phyloP scores from a whole-genome alignment of 1,140 invertebrate genomes.

The Euwallacea similis region DNA sequence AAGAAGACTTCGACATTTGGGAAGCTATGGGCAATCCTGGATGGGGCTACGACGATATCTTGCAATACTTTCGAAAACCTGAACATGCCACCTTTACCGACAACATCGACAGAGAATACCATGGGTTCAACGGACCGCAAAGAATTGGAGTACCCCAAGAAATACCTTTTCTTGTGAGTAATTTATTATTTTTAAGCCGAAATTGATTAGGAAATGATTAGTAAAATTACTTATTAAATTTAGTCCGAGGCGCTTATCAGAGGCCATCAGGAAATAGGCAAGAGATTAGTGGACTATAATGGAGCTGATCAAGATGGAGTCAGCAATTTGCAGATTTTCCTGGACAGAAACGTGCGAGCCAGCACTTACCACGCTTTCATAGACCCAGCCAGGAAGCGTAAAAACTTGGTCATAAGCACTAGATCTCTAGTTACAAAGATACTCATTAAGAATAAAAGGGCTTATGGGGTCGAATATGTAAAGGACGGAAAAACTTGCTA shows the following conservation, averaged over 20 bases:
- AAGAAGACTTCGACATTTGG: conserved; percentile 67
- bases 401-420: conserved; percentile 71
- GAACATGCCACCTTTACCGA: conserved; percentile 62
- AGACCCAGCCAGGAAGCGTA: conserved; percentile 63
- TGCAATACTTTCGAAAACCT: conserved; percentile 80
- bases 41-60: conserved; percentile 79
- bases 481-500: conserved; percentile 55
- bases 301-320: conserved; percentile 66
- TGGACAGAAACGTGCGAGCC: conserved; percentile 56
- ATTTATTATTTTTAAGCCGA: background rate
- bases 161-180: conserved; percentile 8
- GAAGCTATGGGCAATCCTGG: conserved; percentile 70
- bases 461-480: conserved; percentile 68
- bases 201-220: background rate
- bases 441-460: conserved; percentile 71
- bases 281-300: conserved; percentile 62
- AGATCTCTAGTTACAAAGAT: conserved; percentile 71
- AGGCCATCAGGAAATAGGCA: conserved; percentile 55
- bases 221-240: background rate
- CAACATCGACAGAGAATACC: conserved; percentile 17
- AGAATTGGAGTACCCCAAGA: conserved; percentile 12
- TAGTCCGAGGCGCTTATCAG: conserved; percentile 57
- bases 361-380: conserved; percentile 68
- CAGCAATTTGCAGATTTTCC: conserved; percentile 68
- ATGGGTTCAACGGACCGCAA: conserved; percentile 22